Conservation (phyloP, 2,888 invertebrate genomes). For the Tyria jacobaeae region DNA sequence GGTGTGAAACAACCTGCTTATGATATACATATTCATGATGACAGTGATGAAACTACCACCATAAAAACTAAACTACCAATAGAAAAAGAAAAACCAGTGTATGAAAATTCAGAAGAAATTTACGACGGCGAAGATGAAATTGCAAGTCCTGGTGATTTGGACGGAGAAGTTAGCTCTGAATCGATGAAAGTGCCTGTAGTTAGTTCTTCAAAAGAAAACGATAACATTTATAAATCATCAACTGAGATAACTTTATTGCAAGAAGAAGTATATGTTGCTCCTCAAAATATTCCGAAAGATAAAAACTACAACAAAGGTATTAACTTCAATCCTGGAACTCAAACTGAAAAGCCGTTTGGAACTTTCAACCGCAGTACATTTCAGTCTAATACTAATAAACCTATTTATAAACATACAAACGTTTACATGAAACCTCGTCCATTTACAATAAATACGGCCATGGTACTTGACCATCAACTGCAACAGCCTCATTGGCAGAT, state of each 20-base stretch:
- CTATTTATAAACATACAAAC: slow-evolving; percentile 61
- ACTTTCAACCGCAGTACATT: slow-evolving; percentile 67
- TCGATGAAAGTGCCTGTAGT: slow-evolving; percentile 82
- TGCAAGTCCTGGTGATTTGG: slow-evolving; percentile 63
- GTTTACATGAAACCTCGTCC: slow-evolving; percentile 75
- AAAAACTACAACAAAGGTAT: slow-evolving; percentile 52
- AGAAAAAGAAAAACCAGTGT: slow-evolving; percentile 67
- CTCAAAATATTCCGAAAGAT: slow-evolving; percentile 52
- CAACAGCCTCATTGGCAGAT: slow-evolving; percentile 85
- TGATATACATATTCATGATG: slow-evolving; percentile 80
- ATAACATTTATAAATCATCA: slow-evolving; percentile 51
- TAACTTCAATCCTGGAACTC: slow-evolving; percentile 73
- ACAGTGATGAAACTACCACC: slow-evolving; percentile 74
- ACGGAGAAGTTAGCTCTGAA: slow-evolving; percentile 80
- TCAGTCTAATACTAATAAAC: slow-evolving; percentile 75
- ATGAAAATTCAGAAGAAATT: slow-evolving; percentile 80
- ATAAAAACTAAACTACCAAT: slow-evolving; percentile 48
- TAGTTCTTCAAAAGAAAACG: slow-evolving; percentile 69
- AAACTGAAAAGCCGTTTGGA: slow-evolving; percentile 82
- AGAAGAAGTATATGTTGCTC: slow-evolving; percentile 60
- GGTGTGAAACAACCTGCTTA: slow-evolving; percentile 74
- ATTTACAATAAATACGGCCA: slow-evolving; percentile 69
- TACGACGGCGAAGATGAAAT: slow-evolving; percentile 77
- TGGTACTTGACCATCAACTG: slow-evolving; percentile 76
- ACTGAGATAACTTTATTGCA: slow-evolving; percentile 62